Conservation (phyloP, 2,113 vertebrate genomes). For the Bubo blakistoni region DNA sequence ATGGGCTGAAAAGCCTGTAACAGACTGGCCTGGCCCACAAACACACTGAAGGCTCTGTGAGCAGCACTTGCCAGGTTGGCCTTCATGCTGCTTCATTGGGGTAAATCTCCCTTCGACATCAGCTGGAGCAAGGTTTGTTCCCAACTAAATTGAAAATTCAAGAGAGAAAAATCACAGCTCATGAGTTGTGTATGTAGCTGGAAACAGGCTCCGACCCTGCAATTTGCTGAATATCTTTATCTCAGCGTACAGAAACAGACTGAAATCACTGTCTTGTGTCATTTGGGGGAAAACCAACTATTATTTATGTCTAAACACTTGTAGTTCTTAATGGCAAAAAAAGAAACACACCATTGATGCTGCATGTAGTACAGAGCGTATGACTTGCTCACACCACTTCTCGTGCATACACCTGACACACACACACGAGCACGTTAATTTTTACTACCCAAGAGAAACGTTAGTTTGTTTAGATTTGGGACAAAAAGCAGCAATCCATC, state of each 20-base stretch:
- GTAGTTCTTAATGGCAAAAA: not conserved
- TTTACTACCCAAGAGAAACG: not conserved
- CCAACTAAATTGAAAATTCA: not conserved
- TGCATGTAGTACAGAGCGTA: not conserved
- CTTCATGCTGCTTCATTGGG: not conserved
- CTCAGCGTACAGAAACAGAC: not conserved
- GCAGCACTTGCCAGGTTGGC: not conserved
- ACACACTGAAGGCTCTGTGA: not conserved
- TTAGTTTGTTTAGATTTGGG: not conserved
- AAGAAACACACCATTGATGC: not conserved
- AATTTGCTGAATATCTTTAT: not conserved
- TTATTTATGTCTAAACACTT: not conserved
- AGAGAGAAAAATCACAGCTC: not conserved
- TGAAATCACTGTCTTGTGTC: not conserved
- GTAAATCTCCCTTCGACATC: not conserved
- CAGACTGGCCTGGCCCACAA: not conserved
- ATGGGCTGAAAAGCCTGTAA: not conserved
- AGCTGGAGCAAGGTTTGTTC: not conserved
- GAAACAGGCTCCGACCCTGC: not conserved
- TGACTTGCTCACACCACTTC: not conserved
- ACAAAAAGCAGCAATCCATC: not conserved
- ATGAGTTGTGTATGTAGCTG: not conserved
- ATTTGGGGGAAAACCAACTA: not conserved
- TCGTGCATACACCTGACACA: not conserved
- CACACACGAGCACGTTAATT: fast-evolving